Conservation (phyloP, 2,888 invertebrate species). For the Papilio gigon region DNA sequence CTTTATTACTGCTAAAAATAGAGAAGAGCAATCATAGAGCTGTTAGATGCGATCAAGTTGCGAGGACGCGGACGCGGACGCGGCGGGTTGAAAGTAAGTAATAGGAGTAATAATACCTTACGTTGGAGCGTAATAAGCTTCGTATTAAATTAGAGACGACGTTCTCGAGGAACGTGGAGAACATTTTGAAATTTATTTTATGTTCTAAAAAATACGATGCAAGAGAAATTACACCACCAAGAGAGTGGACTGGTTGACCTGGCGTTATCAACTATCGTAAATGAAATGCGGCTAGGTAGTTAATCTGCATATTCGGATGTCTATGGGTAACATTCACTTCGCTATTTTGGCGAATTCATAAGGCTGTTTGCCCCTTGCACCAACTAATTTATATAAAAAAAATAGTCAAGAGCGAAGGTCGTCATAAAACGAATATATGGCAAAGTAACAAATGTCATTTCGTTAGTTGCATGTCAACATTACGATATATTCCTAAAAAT, state of each 20-base stretch:
- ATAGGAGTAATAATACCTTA: slow-evolving; percentile 14
- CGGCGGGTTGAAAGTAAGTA: neutral
- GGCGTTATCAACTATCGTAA: neutral
- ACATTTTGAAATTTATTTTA: slow-evolving; percentile 8
- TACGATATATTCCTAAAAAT: slow-evolving; percentile 8
- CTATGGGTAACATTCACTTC: too few species aligned
- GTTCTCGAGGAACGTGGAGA: slow-evolving; percentile 1
- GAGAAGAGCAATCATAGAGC: slow-evolving; percentile 17
- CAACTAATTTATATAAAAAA: too few species aligned
- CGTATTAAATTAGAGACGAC: slow-evolving; percentile 17
- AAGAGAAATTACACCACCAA: neutral
- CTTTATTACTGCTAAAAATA: neutral
- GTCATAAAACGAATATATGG: neutral
- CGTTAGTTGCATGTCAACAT: slow-evolving; percentile 23
- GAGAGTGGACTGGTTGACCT: neutral
- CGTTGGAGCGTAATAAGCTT: slow-evolving; percentile 11
- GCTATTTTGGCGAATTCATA: too few species aligned
- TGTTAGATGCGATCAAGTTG: slow-evolving; percentile 9
- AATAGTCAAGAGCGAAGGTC: neutral
- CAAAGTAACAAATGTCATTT: slow-evolving; percentile 15
- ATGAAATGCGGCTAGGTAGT: too few species aligned
- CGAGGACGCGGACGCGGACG: slow-evolving; percentile 7
- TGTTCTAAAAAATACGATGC: neutral
- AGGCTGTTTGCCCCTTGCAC: too few species aligned
- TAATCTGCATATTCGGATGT: too few species aligned